phyloP scores from a whole-genome alignment of 2,113 vertebrate genomes.

The Desmodus rotundus region DNA sequence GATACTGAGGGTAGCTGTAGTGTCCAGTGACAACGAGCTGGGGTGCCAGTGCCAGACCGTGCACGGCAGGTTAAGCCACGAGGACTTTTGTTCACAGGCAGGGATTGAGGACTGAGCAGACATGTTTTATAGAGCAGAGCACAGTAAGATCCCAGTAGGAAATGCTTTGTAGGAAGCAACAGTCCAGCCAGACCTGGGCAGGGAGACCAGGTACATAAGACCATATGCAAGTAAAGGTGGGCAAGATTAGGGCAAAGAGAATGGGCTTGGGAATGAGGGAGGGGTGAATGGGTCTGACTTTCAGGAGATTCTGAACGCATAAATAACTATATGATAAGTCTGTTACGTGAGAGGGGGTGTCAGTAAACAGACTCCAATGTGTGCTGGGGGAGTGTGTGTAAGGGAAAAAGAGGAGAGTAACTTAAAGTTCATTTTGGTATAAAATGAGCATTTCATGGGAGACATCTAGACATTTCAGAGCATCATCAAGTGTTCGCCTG shows the following conservation, averaged over 20 bases:
- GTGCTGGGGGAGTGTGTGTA: background rate
- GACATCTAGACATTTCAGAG: background rate
- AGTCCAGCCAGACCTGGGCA: background rate
- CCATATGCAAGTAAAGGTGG: background rate
- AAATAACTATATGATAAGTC: background rate
- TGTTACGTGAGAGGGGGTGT: background rate
- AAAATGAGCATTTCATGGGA: background rate
- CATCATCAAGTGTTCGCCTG: constrained; percentile 13
- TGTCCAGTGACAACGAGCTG: background rate
- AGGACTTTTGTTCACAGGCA: background rate
- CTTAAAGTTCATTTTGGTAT: constrained; percentile 19
- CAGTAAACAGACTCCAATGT: background rate
- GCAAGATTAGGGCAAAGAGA: background rate
- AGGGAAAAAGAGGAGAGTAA: background rate
- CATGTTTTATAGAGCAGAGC: background rate
- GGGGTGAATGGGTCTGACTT: background rate
- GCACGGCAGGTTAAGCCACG: background rate
- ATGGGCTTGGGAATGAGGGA: background rate
- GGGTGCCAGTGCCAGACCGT: background rate
- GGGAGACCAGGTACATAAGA: background rate
- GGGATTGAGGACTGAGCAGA: background rate
- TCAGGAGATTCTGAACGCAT: background rate
- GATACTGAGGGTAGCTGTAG: background rate
- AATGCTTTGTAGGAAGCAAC: background rate
- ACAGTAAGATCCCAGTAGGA: background rate